Base-by-base conservation (phyloP, 2,888 invertebrate genomes). In the Caenorhabditis sinica region DNA sequence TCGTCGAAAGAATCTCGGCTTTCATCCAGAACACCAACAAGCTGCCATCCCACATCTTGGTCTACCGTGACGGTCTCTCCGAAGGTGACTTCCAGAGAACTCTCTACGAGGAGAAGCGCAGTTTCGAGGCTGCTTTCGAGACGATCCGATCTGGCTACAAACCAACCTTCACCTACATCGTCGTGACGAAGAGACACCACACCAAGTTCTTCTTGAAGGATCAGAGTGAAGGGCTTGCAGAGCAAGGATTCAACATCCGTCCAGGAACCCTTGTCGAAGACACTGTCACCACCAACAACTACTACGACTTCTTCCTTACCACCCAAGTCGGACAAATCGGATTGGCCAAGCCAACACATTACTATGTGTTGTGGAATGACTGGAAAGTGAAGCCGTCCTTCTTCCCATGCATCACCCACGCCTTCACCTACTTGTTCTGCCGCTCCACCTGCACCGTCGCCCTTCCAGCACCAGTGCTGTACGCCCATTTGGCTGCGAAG, bases 311-410 rank as follows among this genome's bases (percentile, higher is more conserved):
- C 88, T 92, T 80, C 85, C 82, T 92, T n/a, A 82, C 87, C 77
- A 74, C 86, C 9, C 92, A 92, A 72, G 63, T 72, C 53, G 91
- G 92, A 13, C 58, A 89, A 53, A 84, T 88, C 23, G 92, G 93
- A 11, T 92, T 93, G 0, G 89, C 90, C 25, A 86, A 89, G 9
- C 93, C 93, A 6, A 96, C 96, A 0, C 96, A 96, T 89, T 97
- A 97, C 93, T 95, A 96, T 93, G 95, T 96, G 0, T 94, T 97
- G 23, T 95, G 95, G 94, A 96, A 97, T 93, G 96, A 96, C 89
- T 95, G 95, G 69, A 20, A 43, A 8, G 11, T 30, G 33, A 30
- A n/a, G 17, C 17, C 23, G 87, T 95, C 96, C 92, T 95, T 96
- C 77, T 94, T 97, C 66, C 77, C 82, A 68, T 74, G 72, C 5